phyloP scores from a whole-genome alignment of 2,113 vertebrate genomes.

The Sclerurus mexicanus region DNA sequence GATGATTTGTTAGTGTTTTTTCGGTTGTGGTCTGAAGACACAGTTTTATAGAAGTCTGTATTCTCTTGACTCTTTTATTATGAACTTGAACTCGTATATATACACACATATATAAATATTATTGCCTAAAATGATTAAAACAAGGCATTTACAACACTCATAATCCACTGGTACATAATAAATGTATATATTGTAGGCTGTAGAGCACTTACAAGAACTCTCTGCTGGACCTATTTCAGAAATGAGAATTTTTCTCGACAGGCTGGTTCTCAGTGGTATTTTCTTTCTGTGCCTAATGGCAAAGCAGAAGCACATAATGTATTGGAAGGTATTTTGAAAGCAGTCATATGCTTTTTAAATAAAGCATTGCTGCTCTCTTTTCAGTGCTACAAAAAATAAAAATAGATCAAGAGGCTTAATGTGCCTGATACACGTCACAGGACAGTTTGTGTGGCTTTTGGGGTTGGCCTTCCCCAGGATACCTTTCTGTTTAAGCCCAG shows the following conservation, averaged over 20 bases:
- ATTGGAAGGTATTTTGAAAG: slow-evolving; percentile 9
- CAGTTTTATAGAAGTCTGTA: background rate
- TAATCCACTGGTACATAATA: background rate
- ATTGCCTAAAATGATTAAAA: background rate
- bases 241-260: background rate
- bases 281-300: background rate
- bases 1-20: background rate
- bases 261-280: background rate
- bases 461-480: background rate
- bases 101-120: background rate
- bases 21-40: background rate
- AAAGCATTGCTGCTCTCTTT: background rate
- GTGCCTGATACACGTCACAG: background rate
- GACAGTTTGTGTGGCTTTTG: background rate
- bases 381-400: background rate
- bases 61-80: background rate
- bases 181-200: background rate
- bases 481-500: background rate
- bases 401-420: background rate
- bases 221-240: background rate
- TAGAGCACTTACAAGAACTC: background rate
- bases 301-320: background rate
- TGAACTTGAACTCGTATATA: background rate
- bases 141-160: background rate
- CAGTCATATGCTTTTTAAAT: background rate